phyloP scores from a whole-genome alignment of 2,888 invertebrate genomes.

The Agrotis ipsilon region DNA sequence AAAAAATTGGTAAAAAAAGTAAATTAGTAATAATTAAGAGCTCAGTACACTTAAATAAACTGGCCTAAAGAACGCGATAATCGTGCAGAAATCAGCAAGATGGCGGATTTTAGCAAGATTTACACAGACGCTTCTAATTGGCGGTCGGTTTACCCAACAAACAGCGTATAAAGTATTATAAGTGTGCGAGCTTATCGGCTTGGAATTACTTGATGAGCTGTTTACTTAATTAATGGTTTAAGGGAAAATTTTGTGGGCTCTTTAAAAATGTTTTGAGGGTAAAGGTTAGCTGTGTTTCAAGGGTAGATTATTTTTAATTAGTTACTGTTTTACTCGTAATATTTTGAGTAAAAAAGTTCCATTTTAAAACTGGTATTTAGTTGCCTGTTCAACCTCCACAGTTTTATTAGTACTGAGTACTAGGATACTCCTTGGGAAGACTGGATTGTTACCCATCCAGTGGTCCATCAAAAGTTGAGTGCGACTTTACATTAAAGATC shows the following conservation, averaged over 20 bases:
- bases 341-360: too few species aligned
- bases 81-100: slow-evolving; percentile 2
- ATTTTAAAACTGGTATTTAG: too few species aligned
- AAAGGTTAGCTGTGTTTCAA: background rate
- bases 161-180: slow-evolving; percentile 19
- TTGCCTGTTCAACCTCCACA: too few species aligned
- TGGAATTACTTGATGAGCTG: slow-evolving; percentile 21
- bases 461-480: too few species aligned
- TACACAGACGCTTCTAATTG: slow-evolving; percentile 44
- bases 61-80: background rate
- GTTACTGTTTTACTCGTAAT: too few species aligned
- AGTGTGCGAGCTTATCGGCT: slow-evolving; percentile 39
- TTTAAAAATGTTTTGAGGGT: background rate
- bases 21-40: background rate
- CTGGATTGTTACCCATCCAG: too few species aligned
- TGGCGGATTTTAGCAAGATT: slow-evolving; percentile 31
- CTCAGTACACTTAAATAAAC: slow-evolving; percentile 1
- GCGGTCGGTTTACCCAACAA: slow-evolving; percentile 27
- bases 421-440: too few species aligned
- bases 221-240: slow-evolving; percentile 23
- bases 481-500: too few species aligned
- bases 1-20: too few species aligned
- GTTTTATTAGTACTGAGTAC: too few species aligned
- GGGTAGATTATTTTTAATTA: background rate
- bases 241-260: background rate